Percentiles rank a stretch among this genome's conserved stretches.
Evolutionary conservation across 2,888 invertebrate genomes (phyloP).

Genomic region (Dioctria rufipes): DNA sequence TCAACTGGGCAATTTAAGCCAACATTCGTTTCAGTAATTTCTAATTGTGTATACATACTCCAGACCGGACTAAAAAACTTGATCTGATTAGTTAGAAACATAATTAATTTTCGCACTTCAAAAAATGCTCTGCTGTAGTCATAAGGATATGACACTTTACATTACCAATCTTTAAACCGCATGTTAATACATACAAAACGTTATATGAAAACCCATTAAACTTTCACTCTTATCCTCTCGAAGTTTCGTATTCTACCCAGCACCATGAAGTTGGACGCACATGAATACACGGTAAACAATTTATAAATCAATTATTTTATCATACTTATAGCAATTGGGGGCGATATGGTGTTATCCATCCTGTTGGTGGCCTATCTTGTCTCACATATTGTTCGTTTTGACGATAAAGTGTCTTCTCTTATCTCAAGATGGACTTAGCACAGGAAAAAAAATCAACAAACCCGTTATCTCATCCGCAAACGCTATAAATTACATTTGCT

Average conservation of each 20-base stretch:
- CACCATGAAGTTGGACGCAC: slow-evolving; percentile 45
- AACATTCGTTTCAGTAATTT: too few species aligned
- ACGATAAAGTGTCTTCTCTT: slow-evolving; percentile 30
- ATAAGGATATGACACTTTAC: neutral
- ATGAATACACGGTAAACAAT: slow-evolving; percentile 55
- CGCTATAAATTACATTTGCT: slow-evolving; percentile 56
- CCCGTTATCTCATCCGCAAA: slow-evolving; percentile 54
- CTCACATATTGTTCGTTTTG: neutral
- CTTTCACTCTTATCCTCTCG: slow-evolving; percentile 4
- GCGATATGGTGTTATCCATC: slow-evolving; percentile 20
- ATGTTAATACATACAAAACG: too few species aligned
- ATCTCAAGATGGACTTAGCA: slow-evolving; percentile 49
- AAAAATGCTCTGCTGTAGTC: neutral
- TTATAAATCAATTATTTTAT: slow-evolving; percentile 60
- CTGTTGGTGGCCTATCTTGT: slow-evolving; percentile 16
- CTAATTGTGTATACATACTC: too few species aligned
- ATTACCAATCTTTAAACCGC: neutral
- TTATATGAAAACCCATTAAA: neutral
- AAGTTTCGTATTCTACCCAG: neutral
- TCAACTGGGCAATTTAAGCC: too few species aligned
- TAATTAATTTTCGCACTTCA: too few species aligned
- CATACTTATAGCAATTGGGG: slow-evolving; percentile 47
- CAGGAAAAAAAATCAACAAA: neutral
- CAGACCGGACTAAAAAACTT: too few species aligned
- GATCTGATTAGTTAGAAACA: too few species aligned